Evolutionary conservation across 1,140 invertebrate species (phyloP).

Genomic region (Chymomyza costata): DNA sequence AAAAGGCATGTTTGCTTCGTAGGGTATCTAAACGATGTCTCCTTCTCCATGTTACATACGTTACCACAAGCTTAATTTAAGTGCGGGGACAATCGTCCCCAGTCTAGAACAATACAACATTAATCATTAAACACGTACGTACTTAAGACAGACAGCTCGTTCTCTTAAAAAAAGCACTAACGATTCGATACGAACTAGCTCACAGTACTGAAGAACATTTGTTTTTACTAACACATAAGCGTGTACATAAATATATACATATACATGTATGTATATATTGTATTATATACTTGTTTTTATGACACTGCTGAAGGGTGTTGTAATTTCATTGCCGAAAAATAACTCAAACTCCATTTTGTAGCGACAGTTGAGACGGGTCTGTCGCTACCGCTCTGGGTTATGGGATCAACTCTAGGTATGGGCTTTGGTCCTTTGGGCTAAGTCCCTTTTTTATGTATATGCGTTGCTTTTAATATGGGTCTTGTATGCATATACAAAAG

Average conservation of each 20-base stretch:
- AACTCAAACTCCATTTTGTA: slow-evolving; percentile 69
- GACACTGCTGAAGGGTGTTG: slow-evolving; percentile 59
- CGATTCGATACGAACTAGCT: slow-evolving; percentile 39
- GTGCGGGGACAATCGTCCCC: no score
- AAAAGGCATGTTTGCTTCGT: no score
- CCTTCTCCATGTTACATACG: no score
- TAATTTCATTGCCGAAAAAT: slow-evolving; percentile 66
- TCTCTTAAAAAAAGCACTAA: no score
- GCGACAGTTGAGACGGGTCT: slow-evolving; percentile 4
- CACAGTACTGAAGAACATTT: slow-evolving; percentile 5
- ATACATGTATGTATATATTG: slow-evolving; percentile 8
- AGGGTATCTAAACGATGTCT: no score
- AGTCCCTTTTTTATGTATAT: slow-evolving; percentile 7
- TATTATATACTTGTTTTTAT: slow-evolving; percentile 28
- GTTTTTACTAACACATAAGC: slow-evolving; percentile 15
- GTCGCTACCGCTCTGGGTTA: background rate
- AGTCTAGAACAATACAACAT: no score
- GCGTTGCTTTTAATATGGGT: background rate
- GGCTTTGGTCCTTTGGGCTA: slow-evolving; percentile 12
- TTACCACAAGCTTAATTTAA: no score
- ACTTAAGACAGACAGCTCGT: no score
- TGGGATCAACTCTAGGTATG: background rate
- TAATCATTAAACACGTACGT: no score
- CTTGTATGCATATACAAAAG: no score
- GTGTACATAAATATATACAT: background rate